Evolutionary conservation across 2,888 invertebrate species (phyloP).

Genomic region (Tiphia femorata): DNA sequence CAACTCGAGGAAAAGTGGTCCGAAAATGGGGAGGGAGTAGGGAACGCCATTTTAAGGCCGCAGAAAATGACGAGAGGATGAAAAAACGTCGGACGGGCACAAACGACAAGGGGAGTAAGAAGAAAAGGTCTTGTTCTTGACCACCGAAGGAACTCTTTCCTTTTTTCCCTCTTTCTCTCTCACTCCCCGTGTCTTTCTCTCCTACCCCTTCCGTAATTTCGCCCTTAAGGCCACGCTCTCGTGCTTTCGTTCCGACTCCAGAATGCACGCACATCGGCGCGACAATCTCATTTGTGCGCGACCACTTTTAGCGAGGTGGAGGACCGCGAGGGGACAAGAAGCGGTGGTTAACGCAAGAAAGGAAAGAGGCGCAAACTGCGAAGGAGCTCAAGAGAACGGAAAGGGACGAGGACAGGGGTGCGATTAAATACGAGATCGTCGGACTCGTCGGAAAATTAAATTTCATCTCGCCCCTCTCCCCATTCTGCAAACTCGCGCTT

Average conservation of each 20-base stretch:
- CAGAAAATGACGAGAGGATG: slow-evolving; percentile 43
- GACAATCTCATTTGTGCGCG: slow-evolving; percentile 67
- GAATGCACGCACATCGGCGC: slow-evolving; percentile 61
- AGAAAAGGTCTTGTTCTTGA: no score
- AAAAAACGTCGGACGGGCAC: slow-evolving; percentile 32
- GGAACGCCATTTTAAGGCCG: slow-evolving; percentile 14
- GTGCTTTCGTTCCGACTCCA: slow-evolving; percentile 22
- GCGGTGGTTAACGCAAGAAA: slow-evolving; percentile 4
- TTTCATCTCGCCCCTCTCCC: no score
- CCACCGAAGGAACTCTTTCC: slow-evolving; percentile 36
- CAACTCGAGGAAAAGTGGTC: slow-evolving; percentile 43
- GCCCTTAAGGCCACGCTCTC: no score
- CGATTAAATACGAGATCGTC: slow-evolving; percentile 1
- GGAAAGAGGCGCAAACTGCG: slow-evolving; percentile 10
- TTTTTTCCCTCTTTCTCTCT: slow-evolving; percentile 4
- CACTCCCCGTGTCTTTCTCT: not conserved
- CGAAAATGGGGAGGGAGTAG: slow-evolving; percentile 26
- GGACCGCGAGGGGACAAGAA: slow-evolving; percentile 4
- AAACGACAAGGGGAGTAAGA: slow-evolving; percentile 28
- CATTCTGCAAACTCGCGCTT: no score
- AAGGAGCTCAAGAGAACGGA: slow-evolving; percentile 19
- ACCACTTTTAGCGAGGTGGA: slow-evolving; percentile 48
- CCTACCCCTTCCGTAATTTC: slow-evolving; percentile 16
- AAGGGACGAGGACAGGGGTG: slow-evolving; percentile 7
- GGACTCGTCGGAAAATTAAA: no score